Evolutionary conservation across 2,888 invertebrate genomes (phyloP), one percentile per base, ranked within the genome.

Genomic region (Oscheius sp.): DNA sequence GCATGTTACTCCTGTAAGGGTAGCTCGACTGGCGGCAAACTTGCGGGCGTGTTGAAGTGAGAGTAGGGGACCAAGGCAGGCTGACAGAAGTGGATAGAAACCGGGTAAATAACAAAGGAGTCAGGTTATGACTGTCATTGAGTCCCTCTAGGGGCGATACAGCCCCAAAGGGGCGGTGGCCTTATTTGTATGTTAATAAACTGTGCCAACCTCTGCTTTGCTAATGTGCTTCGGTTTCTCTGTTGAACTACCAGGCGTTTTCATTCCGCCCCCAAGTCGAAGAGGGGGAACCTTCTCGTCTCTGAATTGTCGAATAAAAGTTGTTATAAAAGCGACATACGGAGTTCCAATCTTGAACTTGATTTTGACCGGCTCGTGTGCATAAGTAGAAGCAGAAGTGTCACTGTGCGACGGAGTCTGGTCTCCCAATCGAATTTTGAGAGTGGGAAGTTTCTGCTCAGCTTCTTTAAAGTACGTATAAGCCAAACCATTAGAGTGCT

Each of bases 261-360:
- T 57, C 21, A 21, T 21, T 13, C 32, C n/a, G 9, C 57, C 29
- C 11, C 62, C 42, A 3, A 72, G 10, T n/a, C 63, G 60, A 29
- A 72, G 37, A 13, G 72, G 62, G 9, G 72, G 62, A 1, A 72
- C 62, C 9, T 51, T 72, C 11, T 72, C 72, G 9, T 72, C 72
- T 5, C 37, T 42, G 2, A 53, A 51, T 33, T 53, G 32, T 21
- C 32, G 9, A 13, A 68, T 5, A 53, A 68, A 55, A 35, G 55
- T 55, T 35, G 7, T 7, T 5, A 7, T 3, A 42, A 42, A 42
- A 42, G 3, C 4, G 13, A 50, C 62, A 50, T 33, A 72, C 72
- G 72, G 62, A 58, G 50, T n/a, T 2, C 11, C 7, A 37, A 51
- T 35, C 11, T 62, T 72, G 51, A 72, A 72, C 42, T 60, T 72